These are phyloP conservation scores for Wiebesia pumilae DNA, from an alignment of 1,140 invertebrate species.

Conservation along the genomic window DNA sequence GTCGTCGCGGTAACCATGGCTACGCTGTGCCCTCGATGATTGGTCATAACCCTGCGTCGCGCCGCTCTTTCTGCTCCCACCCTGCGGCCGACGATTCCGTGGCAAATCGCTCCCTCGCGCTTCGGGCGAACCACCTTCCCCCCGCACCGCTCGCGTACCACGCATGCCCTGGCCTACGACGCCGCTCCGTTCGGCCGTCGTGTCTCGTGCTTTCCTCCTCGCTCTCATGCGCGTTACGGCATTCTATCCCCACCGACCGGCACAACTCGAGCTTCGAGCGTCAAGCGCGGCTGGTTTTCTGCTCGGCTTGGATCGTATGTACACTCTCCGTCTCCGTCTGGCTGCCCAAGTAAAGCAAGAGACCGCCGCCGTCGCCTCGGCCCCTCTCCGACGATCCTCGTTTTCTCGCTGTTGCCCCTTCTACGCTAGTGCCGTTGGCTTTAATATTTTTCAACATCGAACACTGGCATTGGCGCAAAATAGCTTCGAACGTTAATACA, in stretches of 20 bases:
- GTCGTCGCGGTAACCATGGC: conserved; percentile 73
- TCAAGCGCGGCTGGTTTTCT: conserved; percentile 66
- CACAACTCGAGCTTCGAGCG: conserved; percentile 38
- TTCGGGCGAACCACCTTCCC: neutral
- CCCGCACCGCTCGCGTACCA: conserved; percentile 21
- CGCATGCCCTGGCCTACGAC: neutral
- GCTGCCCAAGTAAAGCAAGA: conserved; percentile 69
- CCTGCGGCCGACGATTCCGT: neutral
- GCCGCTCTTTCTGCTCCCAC: conserved; percentile 13
- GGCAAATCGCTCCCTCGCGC: conserved; percentile 11
- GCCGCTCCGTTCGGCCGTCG: neutral
- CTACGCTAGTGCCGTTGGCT: neutral
- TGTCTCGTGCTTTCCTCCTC: neutral
- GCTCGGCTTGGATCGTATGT: conserved; percentile 42
- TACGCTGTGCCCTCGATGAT: conserved; percentile 69
- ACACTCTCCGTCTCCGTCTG: conserved; percentile 27
- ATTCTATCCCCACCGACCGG: conserved; percentile 27
- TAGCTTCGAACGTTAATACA: neutral
- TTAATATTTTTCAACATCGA: neutral
- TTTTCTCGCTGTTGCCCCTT: neutral
- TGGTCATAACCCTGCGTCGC: conserved; percentile 65
- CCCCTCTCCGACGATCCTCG: neutral
- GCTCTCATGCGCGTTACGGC: neutral
- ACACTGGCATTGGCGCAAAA: neutral
- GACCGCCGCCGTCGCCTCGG: conserved; percentile 43